A percentile compares a stretch with the other conserved stretches of the same genome.
Conservation (phyloP, 2,888 invertebrate species). For the Thecocarcelia acutangulata region DNA sequence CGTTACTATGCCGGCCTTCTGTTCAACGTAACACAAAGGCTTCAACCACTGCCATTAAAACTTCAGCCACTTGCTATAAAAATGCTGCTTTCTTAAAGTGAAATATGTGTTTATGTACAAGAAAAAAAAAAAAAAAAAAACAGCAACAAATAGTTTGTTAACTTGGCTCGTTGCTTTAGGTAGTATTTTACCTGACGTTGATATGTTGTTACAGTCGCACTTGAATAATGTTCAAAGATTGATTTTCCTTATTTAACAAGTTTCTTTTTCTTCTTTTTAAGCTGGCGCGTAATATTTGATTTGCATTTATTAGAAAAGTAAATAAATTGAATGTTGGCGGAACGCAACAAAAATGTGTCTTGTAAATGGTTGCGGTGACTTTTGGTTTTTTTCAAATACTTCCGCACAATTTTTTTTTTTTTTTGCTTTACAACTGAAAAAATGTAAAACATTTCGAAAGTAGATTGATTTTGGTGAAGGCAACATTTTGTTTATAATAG, state of each 20-base stretch:
- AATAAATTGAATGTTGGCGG: conserved; percentile 59
- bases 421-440: background rate
- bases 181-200: conserved; percentile 45
- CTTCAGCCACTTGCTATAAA: background rate
- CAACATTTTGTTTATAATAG: background rate
- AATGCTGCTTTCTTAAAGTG: conserved; percentile 6
- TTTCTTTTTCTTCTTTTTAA: conserved; percentile 33
- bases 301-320: conserved; percentile 66
- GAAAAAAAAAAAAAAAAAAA: no score
- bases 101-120: background rate
- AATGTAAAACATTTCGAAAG: conserved; percentile 30
- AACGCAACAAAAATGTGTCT: background rate
- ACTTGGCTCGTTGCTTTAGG: conserved; percentile 4
- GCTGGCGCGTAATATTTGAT: conserved; percentile 64
- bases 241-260: conserved; percentile 65
- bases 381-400: conserved; percentile 28
- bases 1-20: conserved; percentile 64
- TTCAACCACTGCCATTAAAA: conserved; percentile 15
- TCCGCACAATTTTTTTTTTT: conserved; percentile 34
- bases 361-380: conserved; percentile 28
- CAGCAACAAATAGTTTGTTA: no score
- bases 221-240: conserved; percentile 65
- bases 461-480: conserved; percentile 36
- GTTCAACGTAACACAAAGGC: conserved; percentile 26
- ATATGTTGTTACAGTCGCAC: conserved; percentile 53